Conservation (phyloP, 2,797 vertebrate species). For the Glyptemys insculpta region DNA sequence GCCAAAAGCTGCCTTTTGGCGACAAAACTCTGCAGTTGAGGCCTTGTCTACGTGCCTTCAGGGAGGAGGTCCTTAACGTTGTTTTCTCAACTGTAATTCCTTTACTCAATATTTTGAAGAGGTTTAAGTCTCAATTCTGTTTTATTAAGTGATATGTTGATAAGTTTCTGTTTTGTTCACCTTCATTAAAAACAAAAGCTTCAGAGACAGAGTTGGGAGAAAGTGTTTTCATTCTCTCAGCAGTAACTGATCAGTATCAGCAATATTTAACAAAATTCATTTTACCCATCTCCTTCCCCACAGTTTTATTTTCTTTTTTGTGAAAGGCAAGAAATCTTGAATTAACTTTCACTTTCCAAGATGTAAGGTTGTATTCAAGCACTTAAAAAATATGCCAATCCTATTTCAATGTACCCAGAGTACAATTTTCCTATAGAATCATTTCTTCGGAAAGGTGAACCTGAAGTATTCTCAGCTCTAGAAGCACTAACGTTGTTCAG, state of each 20-base stretch:
- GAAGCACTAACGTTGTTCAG: not conserved
- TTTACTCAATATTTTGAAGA: not conserved
- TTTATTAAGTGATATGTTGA: not conserved
- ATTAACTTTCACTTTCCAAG: not conserved
- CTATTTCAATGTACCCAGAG: not conserved
- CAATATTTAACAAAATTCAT: too few relatives aligned
- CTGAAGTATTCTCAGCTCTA: not conserved
- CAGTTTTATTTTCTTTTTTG: constrained; percentile 45
- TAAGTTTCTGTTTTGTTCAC: not conserved
- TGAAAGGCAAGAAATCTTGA: not conserved
- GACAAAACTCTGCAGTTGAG: too few relatives aligned
- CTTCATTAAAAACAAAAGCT: not conserved
- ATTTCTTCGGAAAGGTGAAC: not conserved
- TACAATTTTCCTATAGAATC: not conserved
- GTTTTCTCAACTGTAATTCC: not conserved
- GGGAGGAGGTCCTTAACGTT: not conserved
- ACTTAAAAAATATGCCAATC: not conserved
- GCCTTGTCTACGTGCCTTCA: not conserved
- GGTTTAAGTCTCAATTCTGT: not conserved
- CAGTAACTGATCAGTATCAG: not conserved
- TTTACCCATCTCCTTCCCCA: too few relatives aligned
- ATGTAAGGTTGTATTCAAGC: too few relatives aligned
- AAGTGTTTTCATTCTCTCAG: not conserved
- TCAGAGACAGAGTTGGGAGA: not conserved
- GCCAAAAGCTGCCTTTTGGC: too few relatives aligned